These are phyloP conservation scores for Indri indri DNA, from an alignment of 2,113 vertebrate species.

Conservation along the genomic window DNA sequence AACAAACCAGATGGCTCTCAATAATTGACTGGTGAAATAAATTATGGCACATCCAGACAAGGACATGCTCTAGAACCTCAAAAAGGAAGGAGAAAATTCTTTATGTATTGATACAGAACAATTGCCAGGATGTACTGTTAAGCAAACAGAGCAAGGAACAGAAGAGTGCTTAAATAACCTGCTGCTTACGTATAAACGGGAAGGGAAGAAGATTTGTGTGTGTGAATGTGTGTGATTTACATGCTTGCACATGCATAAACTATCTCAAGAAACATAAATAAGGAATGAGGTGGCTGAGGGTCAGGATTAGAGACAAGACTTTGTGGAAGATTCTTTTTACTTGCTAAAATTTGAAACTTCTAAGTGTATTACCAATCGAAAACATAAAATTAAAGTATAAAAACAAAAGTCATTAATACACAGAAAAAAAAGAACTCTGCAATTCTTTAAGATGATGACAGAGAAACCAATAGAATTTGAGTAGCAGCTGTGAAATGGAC, in stretches of 20 bases:
- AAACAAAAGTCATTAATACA: not conserved
- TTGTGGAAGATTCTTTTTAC: not conserved
- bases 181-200: not conserved
- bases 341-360: not conserved
- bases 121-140: too few relatives aligned
- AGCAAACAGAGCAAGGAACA: not conserved
- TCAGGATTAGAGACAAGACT: not conserved
- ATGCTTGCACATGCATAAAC: too few relatives aligned
- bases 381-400: not conserved
- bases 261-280: not conserved
- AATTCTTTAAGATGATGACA: not conserved
- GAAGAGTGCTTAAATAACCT: not conserved
- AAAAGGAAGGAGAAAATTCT: too few relatives aligned
- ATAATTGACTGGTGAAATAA: not conserved
- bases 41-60: not conserved
- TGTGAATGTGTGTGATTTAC: not conserved
- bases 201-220: not conserved
- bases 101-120: too few relatives aligned
- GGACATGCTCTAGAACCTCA: not conserved
- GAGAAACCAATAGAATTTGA: not conserved
- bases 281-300: not conserved
- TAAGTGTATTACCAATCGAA: not conserved
- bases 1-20: not conserved
- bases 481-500: not conserved
- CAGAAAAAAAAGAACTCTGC: not conserved